A percentile compares a stretch with the other conserved stretches of the same genome.
These are phyloP conservation scores for Rhinella marina DNA, from an alignment of 2,797 vertebrate genomes.

Conservation along the genomic window DNA sequence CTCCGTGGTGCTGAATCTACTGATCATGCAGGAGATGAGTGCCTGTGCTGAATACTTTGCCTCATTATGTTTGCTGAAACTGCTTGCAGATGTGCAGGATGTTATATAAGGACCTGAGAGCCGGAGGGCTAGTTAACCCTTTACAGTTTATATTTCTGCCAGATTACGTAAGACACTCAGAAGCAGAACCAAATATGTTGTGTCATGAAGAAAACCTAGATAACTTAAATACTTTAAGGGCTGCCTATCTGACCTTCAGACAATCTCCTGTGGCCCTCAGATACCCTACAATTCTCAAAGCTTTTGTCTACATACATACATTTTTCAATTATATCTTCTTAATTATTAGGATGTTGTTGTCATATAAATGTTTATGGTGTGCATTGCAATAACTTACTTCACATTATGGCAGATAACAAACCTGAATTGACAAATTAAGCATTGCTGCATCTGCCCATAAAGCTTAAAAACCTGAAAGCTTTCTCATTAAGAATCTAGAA, in stretches of 20 bases:
- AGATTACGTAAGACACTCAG: not conserved
- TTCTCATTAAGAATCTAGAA: not conserved
- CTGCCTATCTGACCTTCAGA: not conserved
- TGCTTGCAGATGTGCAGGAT: slow-evolving; percentile 40
- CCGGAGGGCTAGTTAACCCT: slow-evolving; percentile 1
- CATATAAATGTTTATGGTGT: not conserved
- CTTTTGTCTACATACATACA: not conserved
- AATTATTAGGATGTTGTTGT: not conserved
- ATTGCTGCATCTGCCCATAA: not conserved
- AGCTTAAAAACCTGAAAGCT: not conserved
- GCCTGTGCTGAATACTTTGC: slow-evolving; percentile 15
- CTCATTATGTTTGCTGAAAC: slow-evolving; percentile 31
- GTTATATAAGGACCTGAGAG: slow-evolving; percentile 9
- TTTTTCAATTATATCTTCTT: not conserved
- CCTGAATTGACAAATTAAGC: not conserved
- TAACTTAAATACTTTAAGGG: not conserved
- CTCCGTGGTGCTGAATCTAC: slow-evolving; percentile 32
- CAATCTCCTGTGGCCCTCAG: not conserved
- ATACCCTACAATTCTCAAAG: not conserved
- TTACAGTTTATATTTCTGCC: not conserved
- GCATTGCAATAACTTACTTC: not conserved
- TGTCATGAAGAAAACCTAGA: not conserved
- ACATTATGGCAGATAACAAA: not conserved
- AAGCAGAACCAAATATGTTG: not conserved
- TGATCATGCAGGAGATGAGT: not conserved